These are phyloP conservation scores for Trichomalopsis sarcophagae DNA, from an alignment of 1,140 invertebrate genomes.

Conservation along the genomic window DNA sequence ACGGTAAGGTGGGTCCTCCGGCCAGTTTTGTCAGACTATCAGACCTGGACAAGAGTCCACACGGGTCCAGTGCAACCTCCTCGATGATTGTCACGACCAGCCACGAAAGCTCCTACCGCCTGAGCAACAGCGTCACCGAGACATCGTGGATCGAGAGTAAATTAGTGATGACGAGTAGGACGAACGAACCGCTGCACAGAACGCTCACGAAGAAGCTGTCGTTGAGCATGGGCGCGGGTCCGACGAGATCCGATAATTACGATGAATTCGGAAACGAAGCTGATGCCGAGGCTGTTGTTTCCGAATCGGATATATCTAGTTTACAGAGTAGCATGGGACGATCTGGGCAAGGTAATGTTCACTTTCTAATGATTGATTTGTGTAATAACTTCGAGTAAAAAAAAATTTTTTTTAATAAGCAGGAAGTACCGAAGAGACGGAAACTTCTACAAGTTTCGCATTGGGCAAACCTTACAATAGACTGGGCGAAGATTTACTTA, in stretches of 20 bases:
- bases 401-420: constrained; percentile 56
- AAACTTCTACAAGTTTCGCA: constrained; percentile 70
- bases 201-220: constrained; percentile 63
- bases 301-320: constrained; percentile 75
- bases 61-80: not conserved
- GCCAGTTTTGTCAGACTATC: constrained; percentile 46
- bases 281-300: constrained; percentile 68
- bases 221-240: not conserved
- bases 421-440: constrained; percentile 75
- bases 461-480: constrained; percentile 77
- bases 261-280: constrained; percentile 59
- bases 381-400: not conserved
- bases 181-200: constrained; percentile 68
- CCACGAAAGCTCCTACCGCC: constrained; percentile 62
- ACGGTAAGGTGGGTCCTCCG: constrained; percentile 31
- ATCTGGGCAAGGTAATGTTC: constrained; percentile 70
- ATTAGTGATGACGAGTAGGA: constrained; percentile 75
- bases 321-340: constrained; percentile 77
- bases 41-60: constrained; percentile 41
- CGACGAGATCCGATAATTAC: constrained; percentile 26
- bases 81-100: not conserved
- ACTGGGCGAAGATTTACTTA: constrained; percentile 88
- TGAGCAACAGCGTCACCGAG: constrained; percentile 78
- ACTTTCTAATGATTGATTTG: not conserved
- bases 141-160: constrained; percentile 81